Base-by-base conservation (phyloP, 2,797 vertebrate species). In the Sebastiscus tertius region DNA sequence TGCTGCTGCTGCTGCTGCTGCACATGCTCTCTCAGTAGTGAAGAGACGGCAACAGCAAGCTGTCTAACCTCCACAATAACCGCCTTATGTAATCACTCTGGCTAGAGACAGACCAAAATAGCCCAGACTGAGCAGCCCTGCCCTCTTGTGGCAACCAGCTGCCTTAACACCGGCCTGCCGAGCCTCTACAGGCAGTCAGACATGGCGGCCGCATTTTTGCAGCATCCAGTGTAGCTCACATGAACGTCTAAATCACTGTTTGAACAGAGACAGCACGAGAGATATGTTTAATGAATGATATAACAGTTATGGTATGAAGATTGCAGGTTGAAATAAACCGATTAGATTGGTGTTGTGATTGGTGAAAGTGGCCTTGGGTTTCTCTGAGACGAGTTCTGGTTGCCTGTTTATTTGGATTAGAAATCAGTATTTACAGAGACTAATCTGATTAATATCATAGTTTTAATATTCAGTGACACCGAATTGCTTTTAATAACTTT, bases 61-160 rank as follows among this genome's bases (percentile, higher is more conserved):
- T 88, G 90, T 93, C 91, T 93, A 92, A 92, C 92, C 91, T 92
- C 91, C 90, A 93, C 91, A 90, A 90, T 93, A 93, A 92, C 93
- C 52, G 72, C 88, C 92, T 96, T 95, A 95, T 95, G 93, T 94
- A 95, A 95, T 94, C 92, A 83, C 93, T 91, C 91, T 91, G 89
- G 90, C 87, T 92, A 90, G 93, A 93, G 92, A 92, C 89, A 83
- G 89, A 94, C 93, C 81, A 91, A 94, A 95, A 94, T 95, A 95
- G 92, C 88, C 83, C 91, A 89, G 90, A 89, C 89, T 94, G 91
- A 91, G 86, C 90, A 82, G 82, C 77, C 79, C 88, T 93, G 94
- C 93, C 93, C 94, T 93, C 94, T 93, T 87, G 91, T 93, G 95
- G 94, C 75, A 10, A 55, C 20, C 26, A 31, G 75, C 71, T 56